A percentile compares a stretch with the other conserved stretches of the same genome.
Conservation (phyloP, 2,113 vertebrate species). For the Platycercus adscitus region DNA sequence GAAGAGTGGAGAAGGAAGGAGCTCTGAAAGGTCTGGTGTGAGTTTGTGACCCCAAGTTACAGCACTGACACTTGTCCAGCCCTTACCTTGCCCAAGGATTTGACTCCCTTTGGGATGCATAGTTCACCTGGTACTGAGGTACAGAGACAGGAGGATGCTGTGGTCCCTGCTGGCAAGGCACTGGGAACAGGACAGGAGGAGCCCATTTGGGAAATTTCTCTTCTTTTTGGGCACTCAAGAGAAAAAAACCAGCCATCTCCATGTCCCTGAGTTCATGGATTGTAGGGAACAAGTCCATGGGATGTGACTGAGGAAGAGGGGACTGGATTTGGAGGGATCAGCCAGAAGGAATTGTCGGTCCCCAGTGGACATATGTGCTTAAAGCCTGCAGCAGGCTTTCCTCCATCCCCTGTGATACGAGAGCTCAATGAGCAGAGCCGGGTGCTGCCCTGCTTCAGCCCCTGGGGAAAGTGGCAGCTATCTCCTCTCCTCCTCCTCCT, state of each 20-base stretch:
- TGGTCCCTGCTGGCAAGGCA: background rate
- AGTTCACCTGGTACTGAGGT: background rate
- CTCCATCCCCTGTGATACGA: accelerated
- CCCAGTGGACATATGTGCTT: accelerated
- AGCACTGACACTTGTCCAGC: background rate
- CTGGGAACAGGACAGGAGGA: background rate
- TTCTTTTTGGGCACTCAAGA: background rate
- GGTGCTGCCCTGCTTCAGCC: background rate
- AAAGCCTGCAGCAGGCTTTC: background rate
- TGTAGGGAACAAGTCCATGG: accelerated
- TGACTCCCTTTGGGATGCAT: constrained; percentile 83
- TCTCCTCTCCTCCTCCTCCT: background rate
- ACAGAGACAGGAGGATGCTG: background rate
- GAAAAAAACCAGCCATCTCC: background rate
- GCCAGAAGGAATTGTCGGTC: background rate
- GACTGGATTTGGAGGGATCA: background rate
- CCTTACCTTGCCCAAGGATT: constrained; percentile 83
- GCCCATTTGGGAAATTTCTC: background rate
- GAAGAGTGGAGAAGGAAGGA: background rate
- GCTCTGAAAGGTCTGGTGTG: accelerated
- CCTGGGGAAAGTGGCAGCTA: background rate
- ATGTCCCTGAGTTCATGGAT: background rate
- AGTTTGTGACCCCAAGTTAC: background rate
- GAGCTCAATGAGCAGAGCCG: background rate
- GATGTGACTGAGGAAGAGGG: background rate